Conservation (phyloP, 2,797 vertebrate species). For the Cryptoprocta ferox region DNA sequence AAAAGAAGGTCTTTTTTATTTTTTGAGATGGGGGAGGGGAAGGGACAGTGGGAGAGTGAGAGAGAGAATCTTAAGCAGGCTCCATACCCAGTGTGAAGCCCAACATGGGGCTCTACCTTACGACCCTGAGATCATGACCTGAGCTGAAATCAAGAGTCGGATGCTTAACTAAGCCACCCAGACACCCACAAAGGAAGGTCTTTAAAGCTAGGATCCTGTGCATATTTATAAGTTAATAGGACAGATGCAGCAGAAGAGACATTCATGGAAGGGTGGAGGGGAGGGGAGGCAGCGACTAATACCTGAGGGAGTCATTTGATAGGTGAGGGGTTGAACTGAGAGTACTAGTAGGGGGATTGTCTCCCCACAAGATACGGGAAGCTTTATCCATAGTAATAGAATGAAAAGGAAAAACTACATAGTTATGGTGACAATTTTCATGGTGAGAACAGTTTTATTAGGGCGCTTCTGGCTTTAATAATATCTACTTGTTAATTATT, state of each 20-base stretch:
- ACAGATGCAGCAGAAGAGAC: background rate
- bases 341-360: background rate
- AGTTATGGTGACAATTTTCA: background rate
- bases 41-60: too few species aligned
- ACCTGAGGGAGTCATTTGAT: background rate
- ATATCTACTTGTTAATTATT: background rate
- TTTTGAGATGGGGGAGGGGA: too few species aligned
- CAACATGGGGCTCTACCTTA: too few species aligned
- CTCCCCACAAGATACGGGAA: background rate
- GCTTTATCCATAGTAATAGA: background rate
- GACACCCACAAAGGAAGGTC: background rate
- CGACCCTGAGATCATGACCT: too few species aligned
- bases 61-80: too few species aligned
- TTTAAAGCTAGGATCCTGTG: background rate
- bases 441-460: background rate
- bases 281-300: background rate
- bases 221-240: background rate
- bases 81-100: too few species aligned
- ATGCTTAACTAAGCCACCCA: too few species aligned
- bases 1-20: background rate
- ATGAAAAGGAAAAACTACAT: background rate
- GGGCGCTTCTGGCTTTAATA: background rate
- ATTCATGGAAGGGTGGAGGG: background rate
- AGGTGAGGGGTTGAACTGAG: background rate
- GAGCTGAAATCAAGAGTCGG: too few species aligned